A percentile compares a stretch with the other conserved stretches of the same genome.
These are phyloP conservation scores for Nixonia krombeini DNA, from an alignment of 1,140 invertebrate species.

Conservation along the genomic window DNA sequence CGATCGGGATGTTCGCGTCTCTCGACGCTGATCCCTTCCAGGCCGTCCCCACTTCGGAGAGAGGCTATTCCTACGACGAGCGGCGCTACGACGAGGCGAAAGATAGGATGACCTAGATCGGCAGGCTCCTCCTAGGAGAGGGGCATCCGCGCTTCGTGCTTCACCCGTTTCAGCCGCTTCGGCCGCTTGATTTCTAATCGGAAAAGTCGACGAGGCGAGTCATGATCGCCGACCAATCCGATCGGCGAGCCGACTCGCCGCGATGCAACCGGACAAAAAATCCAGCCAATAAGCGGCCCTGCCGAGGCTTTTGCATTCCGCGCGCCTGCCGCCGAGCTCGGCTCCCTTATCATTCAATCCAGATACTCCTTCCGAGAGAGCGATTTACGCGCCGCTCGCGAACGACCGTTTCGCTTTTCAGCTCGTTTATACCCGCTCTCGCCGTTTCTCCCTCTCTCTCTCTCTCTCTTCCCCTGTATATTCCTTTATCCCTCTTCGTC, in stretches of 20 bases:
- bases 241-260: constrained; percentile 24
- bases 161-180: too few relatives aligned
- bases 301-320: constrained; percentile 3
- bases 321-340: too few relatives aligned
- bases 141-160: constrained; percentile 67
- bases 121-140: constrained; percentile 70
- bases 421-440: background rate
- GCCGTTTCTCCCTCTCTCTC: too few relatives aligned
- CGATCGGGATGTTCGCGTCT: background rate
- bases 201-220: constrained; percentile 64
- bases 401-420: background rate
- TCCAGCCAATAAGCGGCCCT: constrained; percentile 8
- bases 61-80: constrained; percentile 57
- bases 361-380: background rate
- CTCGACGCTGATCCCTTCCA: constrained; percentile 42
- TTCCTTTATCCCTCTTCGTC: too few relatives aligned
- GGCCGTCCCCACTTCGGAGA: constrained; percentile 50
- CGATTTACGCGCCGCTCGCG: background rate
- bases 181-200: constrained; percentile 64
- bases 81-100: constrained; percentile 54
- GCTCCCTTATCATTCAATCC: background rate
- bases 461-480: too few relatives aligned
- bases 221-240: constrained; percentile 54
- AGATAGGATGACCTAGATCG: constrained; percentile 70
- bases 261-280: constrained; percentile 27